Base-by-base conservation (phyloP, 2,113 vertebrate species). In the Ciconia maguari region DNA sequence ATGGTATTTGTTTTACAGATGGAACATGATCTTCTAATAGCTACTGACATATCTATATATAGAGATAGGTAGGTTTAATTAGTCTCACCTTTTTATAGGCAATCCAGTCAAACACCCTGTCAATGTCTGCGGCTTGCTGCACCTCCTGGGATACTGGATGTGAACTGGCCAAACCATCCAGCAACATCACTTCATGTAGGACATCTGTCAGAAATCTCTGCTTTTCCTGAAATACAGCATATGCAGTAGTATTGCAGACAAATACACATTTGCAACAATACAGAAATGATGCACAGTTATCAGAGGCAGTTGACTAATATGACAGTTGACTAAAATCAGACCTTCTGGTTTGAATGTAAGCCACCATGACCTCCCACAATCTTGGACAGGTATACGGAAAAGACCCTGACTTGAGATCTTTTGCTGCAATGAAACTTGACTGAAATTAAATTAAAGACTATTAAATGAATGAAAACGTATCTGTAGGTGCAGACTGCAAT, bases 121-220 rank as follows among this genome's bases (percentile, higher is more conserved):
- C 98, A 36, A 99, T 99, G 93, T 99, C 99, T 6, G 98, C 98
- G 42, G 99, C 99, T 97, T 98, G 98, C 15, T 98, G 98, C 68
- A 99, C 99, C 89, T 99, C 98, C 97, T 99, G 99, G 41, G 99
- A 99, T 60, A 99, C 99, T 5, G 99, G 99, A 94, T 99, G 99
- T 74, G 99, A 99, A 96, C 99, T 99, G 89, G 98, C 97, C 90
- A 99, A 97, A 24, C 99, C 99, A 7, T 99, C 99, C 93, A 99
- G 96, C 60, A 99, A 96, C 99, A 99, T 99, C 95, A 99, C 99
- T 98, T 99, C 99, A 51, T 99, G 99, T 13, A 99, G 98, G 84
- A 99, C 99, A 83, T 99, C 99, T 4, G 99, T 99, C 97, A 99
- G 98, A 97, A 99, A 99, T 26, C 99, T 98, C 76, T 99, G 99